phyloP scores from a whole-genome alignment of 1,140 invertebrate genomes.

The Pemphigus obesinymphae region DNA sequence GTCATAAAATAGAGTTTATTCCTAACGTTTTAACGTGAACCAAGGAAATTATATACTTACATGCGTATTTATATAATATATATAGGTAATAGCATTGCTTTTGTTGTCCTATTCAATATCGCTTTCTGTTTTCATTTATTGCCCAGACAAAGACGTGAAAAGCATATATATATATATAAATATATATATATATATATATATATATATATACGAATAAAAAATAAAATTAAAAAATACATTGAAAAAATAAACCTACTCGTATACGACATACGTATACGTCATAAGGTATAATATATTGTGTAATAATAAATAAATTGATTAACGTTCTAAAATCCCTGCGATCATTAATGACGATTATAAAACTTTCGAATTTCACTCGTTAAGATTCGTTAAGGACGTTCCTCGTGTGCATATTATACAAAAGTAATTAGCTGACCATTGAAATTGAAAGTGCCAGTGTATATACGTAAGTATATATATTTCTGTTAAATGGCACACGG shows the following conservation, averaged over 20 bases:
- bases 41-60: too few relatives aligned
- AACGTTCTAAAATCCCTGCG: slow-evolving; percentile 5
- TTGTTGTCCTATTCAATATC: slow-evolving; percentile 3
- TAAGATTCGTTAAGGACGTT: slow-evolving; percentile 4
- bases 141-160: not conserved
- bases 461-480: not conserved
- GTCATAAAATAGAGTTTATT: not conserved
- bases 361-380: slow-evolving; percentile 39
- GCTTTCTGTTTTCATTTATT: slow-evolving; percentile 12
- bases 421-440: slow-evolving; percentile 24
- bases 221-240: not conserved
- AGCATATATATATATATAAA: too few relatives aligned
- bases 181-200: too few relatives aligned
- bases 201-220: too few relatives aligned
- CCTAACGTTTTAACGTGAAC: not conserved
- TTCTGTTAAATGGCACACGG: not conserved
- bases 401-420: not conserved
- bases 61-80: not conserved
- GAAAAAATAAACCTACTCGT: not conserved
- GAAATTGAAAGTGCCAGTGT: not conserved
- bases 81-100: not conserved
- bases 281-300: not conserved
- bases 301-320: slow-evolving; percentile 15
- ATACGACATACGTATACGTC: not conserved
- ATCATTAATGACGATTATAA: slow-evolving; percentile 17